Base-by-base conservation (phyloP, 2,797 vertebrate species). In the Myripristis jacobus region DNA sequence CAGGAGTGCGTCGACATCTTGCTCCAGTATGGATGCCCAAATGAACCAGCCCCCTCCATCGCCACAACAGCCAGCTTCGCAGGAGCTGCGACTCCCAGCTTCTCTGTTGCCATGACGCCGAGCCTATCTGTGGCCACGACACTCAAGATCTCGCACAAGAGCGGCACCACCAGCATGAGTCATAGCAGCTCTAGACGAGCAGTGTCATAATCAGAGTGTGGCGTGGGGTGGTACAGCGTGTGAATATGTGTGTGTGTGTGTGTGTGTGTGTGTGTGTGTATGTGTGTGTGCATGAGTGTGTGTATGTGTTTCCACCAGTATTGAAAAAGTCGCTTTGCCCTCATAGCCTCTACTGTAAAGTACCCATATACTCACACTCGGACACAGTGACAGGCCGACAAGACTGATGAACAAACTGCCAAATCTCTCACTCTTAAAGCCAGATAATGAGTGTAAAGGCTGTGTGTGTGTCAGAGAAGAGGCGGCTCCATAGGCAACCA, bases 1-100 rank as follows among this genome's bases (percentile, higher is more conserved):
- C 96, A 96, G 88, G 97, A 97, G 79, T 99, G 97, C 25, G 91
- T 94, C 0, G 96, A 98, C 91, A 95, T 99, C 89, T 79, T 98
- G 78, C 93, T 97, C 59, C 97, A 98, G 91, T 93, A 98, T 0
- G 97, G 97, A 4, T 99, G 97, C 86, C 97, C 96, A 0, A 94
- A 92, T 0, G 97, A 98, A 47, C 66, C 85, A 0, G 9, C 77
- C 34, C 56, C 90, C 67, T 75, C 85, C 7, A n/a, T 70, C 12
- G 58, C 83, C 7, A 38, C 82, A 0, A 76, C 87, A 4, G 78
- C 82, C 0, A 73, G 88, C 8, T 90, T 87, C 1, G 62, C 90
- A 12, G 83, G 87, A 2, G 68, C 89, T 2, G 21, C 76, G 0
- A 73, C 88, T 12, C 75, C 93, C 67, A 82, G 89, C 77, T 89